Base-by-base conservation (phyloP, 1,140 invertebrate genomes). In the Trichogramma pretiosum region DNA sequence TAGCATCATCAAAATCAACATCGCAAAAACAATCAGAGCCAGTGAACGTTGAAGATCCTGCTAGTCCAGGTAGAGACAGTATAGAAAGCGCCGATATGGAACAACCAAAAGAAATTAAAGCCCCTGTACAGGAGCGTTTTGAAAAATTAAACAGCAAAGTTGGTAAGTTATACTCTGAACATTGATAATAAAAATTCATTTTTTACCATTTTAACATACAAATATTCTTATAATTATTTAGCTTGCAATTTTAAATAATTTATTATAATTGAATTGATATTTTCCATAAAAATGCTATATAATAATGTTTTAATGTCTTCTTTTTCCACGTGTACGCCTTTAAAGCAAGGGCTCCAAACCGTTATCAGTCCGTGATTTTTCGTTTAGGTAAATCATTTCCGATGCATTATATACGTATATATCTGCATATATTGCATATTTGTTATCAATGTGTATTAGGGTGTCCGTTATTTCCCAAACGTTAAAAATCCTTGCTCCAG, bases 81-180 rank as follows among this genome's bases (percentile, higher is more conserved):
- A 37, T 67, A 9, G 64, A 68, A 32, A 72, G 67, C 35, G 64
- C 68, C 46, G 70, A 70, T n/a, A n/a, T n/a, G n/a, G n/a, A n/a
- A n/a, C n/a, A 71, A 24, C 70, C 72, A 18, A 67, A 69, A 30
- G 72, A 75, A 46, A 61, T 72, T 24, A 73, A 68, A 47, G 71
- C 74, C 2, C 73, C 65, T 23, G 74, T 72, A 13, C 71, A 68
- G 1, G 75, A 77, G 57, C 74, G 72, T 16, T 77, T 70, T 24
- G 74, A 77, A 14, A 77, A 77, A 63, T 61, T 76, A 3, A 69
- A 73, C 54, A 70, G 70, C 41, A 74, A 65, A 64, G 63, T 61
- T 49, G 72, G 74, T 75, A 50, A 69, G 62, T n/a, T n/a, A n/a
- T n/a, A n/a, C n/a, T n/a, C n/a, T n/a, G n/a, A n/a, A n/a, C n/a